Conservation (phyloP, 2,888 invertebrate genomes). For the Dolichopus griseipennis region DNA sequence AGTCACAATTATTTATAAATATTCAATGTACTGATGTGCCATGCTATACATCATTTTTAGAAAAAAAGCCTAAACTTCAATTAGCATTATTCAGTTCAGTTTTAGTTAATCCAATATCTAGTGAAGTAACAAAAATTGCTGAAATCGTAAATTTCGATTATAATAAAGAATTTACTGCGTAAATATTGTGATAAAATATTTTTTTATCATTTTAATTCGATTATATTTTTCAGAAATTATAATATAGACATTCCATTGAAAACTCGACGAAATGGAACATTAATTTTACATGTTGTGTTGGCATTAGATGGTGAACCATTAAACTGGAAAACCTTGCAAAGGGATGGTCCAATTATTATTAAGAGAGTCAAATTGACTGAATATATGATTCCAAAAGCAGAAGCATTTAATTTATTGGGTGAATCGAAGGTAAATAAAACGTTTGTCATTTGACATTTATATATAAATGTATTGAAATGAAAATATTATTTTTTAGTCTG, state of each 20-base stretch:
- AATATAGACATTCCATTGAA: conserved; percentile 60
- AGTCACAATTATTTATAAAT: conserved; percentile 57
- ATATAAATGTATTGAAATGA: neutral
- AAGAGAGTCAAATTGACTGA: conserved; percentile 61
- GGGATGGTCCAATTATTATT: conserved; percentile 52
- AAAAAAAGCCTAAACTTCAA: conserved; percentile 58
- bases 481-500: neutral
- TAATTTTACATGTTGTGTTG: conserved; percentile 67
- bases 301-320: conserved; percentile 50
- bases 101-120: conserved; percentile 48
- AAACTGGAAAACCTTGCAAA: conserved; percentile 52
- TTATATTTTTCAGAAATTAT: conserved; percentile 49
- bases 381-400: conserved; percentile 64
- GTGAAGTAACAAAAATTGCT: conserved; percentile 53
- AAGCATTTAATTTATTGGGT: conserved; percentile 62
- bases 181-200: neutral
- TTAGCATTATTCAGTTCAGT: conserved; percentile 61
- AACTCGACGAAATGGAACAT: conserved; percentile 74
- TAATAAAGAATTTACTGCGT: conserved; percentile 35
- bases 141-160: conserved; percentile 59
- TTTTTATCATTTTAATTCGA: neutral
- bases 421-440: conserved; percentile 35
- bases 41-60: conserved; percentile 63
- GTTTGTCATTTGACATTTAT: neutral
- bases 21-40: conserved; percentile 51